Evolutionary conservation across 1,140 invertebrate species (phyloP), one percentile per base, ranked within the genome.

Genomic region (Diabrotica virgifera): DNA sequence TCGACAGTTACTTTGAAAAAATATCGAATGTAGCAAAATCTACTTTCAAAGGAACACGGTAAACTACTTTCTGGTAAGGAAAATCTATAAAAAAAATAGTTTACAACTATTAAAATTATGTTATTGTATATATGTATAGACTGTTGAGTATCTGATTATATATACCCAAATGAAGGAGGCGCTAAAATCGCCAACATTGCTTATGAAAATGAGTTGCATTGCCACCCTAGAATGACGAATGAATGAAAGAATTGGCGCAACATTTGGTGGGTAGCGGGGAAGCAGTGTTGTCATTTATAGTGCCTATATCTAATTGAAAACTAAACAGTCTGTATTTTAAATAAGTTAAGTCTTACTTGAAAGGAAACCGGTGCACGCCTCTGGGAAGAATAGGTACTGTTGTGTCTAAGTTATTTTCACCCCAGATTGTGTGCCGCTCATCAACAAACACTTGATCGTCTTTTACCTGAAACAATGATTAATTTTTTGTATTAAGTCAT

Each of bases 361-460:
- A 93, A 24, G 88, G 87, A 72, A 92, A 91, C 71, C 86, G 84
- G 79, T 94, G 91, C 55, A 86, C 80, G 11, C 91, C 91, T 63
- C 90, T 79, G 5, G 90, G 87, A 70, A 93, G 78, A 66, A 92
- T 90, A n/a, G 89, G 89, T 64, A 90, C 84, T n/a, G 83, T 78
- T 6, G 74, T 73, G 54, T 75, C 74, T 11, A 77, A 62, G 70
- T 81, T 80, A 88, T 90, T 90, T 85, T 90, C 90, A 56, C 91
- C 91, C 89, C 90, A 93, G 55, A 93, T 85, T 35, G 88, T 81
- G 52, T 84, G 82, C 72, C 90, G 82, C 64, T 93, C 89, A 71
- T 94, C 91, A 35, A 93, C 85, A 76, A 92, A 91, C 72, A 90
- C 90, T 76, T 93, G 90, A 74, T 93, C 91, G 78, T 92, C 90